A percentile compares a stretch with the other conserved stretches of the same genome.
Evolutionary conservation across 92 coral and sea anemone genomes (phyloP).

Genomic region (Phenganax subtilis): DNA sequence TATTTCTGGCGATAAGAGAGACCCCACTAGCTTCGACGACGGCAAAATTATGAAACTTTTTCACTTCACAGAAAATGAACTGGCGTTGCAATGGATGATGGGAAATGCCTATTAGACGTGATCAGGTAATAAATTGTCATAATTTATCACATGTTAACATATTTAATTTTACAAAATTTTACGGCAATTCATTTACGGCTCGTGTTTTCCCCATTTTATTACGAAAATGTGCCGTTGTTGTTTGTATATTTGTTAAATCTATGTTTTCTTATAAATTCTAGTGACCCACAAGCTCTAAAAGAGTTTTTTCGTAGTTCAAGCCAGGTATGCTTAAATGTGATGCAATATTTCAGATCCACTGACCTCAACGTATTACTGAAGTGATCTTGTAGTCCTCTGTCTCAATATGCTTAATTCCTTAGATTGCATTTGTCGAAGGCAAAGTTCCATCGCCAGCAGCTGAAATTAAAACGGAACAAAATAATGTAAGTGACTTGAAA

Average conservation of each 20-base stretch:
- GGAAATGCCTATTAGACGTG: slow-evolving; percentile 90
- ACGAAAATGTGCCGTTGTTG: not conserved
- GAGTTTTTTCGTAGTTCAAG: slow-evolving; percentile 82
- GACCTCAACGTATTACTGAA: not conserved
- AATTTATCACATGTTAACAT: not conserved
- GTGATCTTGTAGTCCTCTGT: not conserved
- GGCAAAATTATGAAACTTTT: slow-evolving; percentile 26
- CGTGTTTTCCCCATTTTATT: not conserved
- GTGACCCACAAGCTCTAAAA: slow-evolving; percentile 91
- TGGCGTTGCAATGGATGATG: slow-evolving; percentile 72
- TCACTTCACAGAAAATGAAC: slow-evolving; percentile 32
- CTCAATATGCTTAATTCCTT: not conserved
- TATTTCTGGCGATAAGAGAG: slow-evolving; percentile 15
- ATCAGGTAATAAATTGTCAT: slow-evolving; percentile 65
- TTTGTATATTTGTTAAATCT: not conserved
- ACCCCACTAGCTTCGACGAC: not conserved
- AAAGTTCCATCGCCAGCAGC: not conserved
- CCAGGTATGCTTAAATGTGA: slow-evolving; percentile 51
- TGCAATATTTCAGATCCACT: not conserved
- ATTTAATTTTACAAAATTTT: not conserved
- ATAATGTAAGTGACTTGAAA: slow-evolving; percentile 15
- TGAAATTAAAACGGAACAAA: not conserved
- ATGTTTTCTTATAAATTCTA: slow-evolving; percentile 24
- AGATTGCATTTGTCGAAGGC: slow-evolving; percentile 35
- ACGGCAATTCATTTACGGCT: not conserved